These are phyloP conservation scores for Dolichallabes microphthalmus DNA, from an alignment of 2,113 vertebrate species.

Conservation along the genomic window DNA sequence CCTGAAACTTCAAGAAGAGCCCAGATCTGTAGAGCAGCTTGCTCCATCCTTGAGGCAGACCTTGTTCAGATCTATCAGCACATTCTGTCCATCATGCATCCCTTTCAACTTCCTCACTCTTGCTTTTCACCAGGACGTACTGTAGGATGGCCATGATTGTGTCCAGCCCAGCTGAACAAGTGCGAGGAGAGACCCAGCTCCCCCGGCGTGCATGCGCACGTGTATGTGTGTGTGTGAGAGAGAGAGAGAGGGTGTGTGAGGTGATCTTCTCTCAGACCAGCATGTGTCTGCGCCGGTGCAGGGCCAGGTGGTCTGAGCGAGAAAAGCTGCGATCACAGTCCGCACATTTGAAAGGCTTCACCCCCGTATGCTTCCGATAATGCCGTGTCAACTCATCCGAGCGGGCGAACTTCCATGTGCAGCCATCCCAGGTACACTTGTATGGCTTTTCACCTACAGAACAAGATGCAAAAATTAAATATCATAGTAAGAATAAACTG, in stretches of 20 bases:
- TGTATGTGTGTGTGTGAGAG: slow-evolving; percentile 17
- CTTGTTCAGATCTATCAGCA: slow-evolving; percentile 34
- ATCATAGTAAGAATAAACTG: background rate
- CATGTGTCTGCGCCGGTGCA: slow-evolving; percentile 97
- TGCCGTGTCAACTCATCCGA: slow-evolving; percentile 98
- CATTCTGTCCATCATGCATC: slow-evolving; percentile 61
- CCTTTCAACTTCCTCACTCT: slow-evolving; percentile 68
- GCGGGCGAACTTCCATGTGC: slow-evolving; percentile 99
- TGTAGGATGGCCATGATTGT: slow-evolving; percentile 57
- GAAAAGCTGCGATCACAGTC: slow-evolving; percentile 99
- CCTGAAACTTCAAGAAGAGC: slow-evolving; percentile 32
- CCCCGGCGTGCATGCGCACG: slow-evolving; percentile 48
- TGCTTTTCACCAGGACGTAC: slow-evolving; percentile 51
- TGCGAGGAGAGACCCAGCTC: slow-evolving; percentile 78
- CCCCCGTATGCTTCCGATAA: slow-evolving; percentile 98
- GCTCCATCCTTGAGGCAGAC: slow-evolving; percentile 26
- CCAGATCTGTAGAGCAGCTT: slow-evolving; percentile 51
- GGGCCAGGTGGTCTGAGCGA: slow-evolving; percentile 95
- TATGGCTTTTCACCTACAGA: slow-evolving; percentile 96
- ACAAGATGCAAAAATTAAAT: slow-evolving; percentile 47
- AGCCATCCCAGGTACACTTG: slow-evolving; percentile 99
- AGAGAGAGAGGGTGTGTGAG: background rate
- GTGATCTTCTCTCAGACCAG: slow-evolving; percentile 81
- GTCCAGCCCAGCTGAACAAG: slow-evolving; percentile 84
- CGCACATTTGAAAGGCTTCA: slow-evolving; percentile 98